phyloP scores from a whole-genome alignment of 2,797 vertebrate species.

The Decapterus maruadsi region DNA sequence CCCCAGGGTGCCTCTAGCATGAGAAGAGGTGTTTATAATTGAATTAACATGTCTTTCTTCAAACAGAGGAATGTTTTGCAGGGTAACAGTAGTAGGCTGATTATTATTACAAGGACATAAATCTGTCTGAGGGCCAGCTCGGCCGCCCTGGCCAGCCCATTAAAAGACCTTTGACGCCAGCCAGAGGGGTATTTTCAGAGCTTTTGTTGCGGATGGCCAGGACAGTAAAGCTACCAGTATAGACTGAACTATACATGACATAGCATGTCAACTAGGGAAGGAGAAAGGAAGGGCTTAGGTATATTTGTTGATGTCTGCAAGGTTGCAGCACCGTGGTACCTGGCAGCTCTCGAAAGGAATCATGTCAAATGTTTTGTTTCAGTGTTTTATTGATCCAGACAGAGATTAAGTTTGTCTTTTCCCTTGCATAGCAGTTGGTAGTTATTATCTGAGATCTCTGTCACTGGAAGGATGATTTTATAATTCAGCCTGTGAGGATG shows the following conservation, averaged over 20 bases:
- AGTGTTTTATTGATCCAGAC: not conserved
- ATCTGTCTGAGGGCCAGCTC: constrained; percentile 77
- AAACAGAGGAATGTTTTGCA: constrained; percentile 76
- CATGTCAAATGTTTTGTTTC: not conserved
- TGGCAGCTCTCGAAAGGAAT: not conserved
- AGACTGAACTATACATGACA: constrained; percentile 33
- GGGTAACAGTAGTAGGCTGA: constrained; percentile 81
- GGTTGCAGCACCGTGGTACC: constrained; percentile 1
- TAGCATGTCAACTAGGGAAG: constrained; percentile 15
- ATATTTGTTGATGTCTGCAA: constrained; percentile 17
- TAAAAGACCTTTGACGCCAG: constrained; percentile 80
- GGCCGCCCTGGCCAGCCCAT: constrained; percentile 61
- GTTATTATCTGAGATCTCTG: constrained; percentile 18
- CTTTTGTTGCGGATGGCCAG: constrained; percentile 73
- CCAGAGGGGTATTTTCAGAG: constrained; percentile 79
- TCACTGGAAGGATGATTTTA: constrained; percentile 15
- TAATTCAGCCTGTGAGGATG: constrained; percentile 3
- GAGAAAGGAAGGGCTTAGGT: constrained; percentile 24
- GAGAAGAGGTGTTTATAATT: constrained; percentile 80
- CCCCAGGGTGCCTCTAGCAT: constrained; percentile 53
- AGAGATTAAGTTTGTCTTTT: constrained; percentile 1
- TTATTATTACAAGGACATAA: constrained; percentile 83
- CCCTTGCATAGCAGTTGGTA: not conserved
- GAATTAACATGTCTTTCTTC: constrained; percentile 80
- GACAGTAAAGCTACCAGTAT: constrained; percentile 63